A percentile compares a stretch with the other conserved stretches of the same genome.
phyloP scores from a whole-genome alignment of 2,888 invertebrate species.

The Agelastica alni region DNA sequence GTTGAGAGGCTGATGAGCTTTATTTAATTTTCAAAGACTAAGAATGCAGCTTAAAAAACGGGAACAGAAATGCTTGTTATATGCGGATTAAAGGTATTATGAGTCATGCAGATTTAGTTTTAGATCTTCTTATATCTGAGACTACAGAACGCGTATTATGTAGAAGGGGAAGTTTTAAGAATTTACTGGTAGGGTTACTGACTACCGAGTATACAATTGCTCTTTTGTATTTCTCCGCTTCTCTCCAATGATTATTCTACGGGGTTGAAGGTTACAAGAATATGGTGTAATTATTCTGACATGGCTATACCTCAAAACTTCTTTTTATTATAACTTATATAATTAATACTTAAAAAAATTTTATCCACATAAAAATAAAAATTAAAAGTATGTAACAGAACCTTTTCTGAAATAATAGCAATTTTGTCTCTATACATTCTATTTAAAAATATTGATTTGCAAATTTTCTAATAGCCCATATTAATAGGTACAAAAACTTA shows the following conservation, averaged over 20 bases:
- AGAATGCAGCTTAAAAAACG: constrained; percentile 48
- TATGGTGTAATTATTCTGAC: too few species aligned
- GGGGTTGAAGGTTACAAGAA: too few species aligned
- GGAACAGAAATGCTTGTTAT: constrained; percentile 55
- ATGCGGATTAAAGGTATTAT: constrained; percentile 57
- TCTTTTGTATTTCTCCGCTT: constrained; percentile 11
- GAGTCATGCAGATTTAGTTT: constrained; percentile 54
- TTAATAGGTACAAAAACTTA: too few species aligned
- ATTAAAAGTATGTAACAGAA: too few species aligned
- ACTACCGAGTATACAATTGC: constrained; percentile 30
- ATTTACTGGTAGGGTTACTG: constrained; percentile 51
- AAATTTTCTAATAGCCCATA: too few species aligned
- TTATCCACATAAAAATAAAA: too few species aligned
- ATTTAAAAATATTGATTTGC: too few species aligned
- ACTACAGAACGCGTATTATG: constrained; percentile 42
- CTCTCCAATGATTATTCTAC: background rate
- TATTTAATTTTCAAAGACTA: constrained; percentile 50
- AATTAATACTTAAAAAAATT: too few species aligned
- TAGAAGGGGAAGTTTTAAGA: constrained; percentile 48
- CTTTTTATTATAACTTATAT: too few species aligned
- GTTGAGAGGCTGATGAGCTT: constrained; percentile 47
- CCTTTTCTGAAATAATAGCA: too few species aligned
- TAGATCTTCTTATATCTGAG: constrained; percentile 53
- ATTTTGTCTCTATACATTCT: too few species aligned
- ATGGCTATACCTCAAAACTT: too few species aligned